phyloP scores from a whole-genome alignment of 35 echinoderm and acorn worm genomes.

The Stichopus chloronotus region DNA sequence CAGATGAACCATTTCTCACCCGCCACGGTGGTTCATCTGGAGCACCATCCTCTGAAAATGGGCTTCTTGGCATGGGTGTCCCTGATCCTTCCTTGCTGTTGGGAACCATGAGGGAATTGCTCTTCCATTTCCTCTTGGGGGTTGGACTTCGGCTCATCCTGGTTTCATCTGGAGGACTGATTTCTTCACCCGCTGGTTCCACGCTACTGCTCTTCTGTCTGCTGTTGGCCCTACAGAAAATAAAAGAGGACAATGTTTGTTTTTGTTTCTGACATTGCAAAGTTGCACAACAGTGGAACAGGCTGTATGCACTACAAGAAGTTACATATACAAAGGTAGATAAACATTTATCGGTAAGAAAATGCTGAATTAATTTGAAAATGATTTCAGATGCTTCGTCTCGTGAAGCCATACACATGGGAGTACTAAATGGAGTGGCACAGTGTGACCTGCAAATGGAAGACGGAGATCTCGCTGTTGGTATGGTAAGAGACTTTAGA shows the following conservation, averaged over 20 bases:
- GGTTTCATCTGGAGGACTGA: not conserved
- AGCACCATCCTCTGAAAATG: slow-evolving; percentile 67
- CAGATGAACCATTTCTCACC: slow-evolving; percentile 66
- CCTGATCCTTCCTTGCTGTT: slow-evolving; percentile 76
- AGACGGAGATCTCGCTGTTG: too few relatives aligned
- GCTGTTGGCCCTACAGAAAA: slow-evolving; percentile 58
- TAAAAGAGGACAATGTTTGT: slow-evolving; percentile 2
- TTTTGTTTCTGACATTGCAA: too few relatives aligned
- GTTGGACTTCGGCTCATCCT: slow-evolving; percentile 38
- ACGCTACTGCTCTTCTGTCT: slow-evolving; percentile 74
- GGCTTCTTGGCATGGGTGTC: slow-evolving; percentile 72
- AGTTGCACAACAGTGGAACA: not conserved
- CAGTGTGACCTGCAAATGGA: too few relatives aligned
- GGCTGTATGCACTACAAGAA: not conserved
- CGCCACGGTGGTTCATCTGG: slow-evolving; percentile 67
- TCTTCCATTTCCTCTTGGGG: slow-evolving; percentile 42
- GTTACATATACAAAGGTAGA: too few relatives aligned
- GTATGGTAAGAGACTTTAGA: too few relatives aligned
- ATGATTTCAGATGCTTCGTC: too few relatives aligned
- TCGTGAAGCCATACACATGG: too few relatives aligned
- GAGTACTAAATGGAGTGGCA: too few relatives aligned
- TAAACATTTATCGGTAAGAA: too few relatives aligned
- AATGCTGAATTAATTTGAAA: too few relatives aligned
- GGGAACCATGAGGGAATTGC: slow-evolving; percentile 34
- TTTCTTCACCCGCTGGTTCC: slow-evolving; percentile 63